phyloP scores from a whole-genome alignment of 2,113 vertebrate species.

The Syngnathoides biaculeatus region DNA sequence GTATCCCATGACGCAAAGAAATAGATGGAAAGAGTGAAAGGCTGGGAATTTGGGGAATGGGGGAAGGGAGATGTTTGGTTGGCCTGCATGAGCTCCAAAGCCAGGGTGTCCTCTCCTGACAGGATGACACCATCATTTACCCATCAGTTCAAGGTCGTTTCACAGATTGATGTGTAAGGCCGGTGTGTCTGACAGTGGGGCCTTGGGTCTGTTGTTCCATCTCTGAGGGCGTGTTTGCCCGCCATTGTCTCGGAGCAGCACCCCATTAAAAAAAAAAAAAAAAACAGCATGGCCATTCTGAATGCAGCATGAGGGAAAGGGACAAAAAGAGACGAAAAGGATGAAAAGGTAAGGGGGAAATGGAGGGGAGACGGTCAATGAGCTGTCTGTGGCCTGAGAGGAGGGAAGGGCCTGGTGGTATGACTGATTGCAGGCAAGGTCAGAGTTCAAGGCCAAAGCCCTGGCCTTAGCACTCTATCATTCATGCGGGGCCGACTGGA shows the following conservation, averaged over 20 bases:
- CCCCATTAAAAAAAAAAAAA: constrained; percentile 18
- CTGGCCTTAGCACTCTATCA: constrained; percentile 64
- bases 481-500: constrained; percentile 53
- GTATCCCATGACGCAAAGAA: background rate
- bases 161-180: constrained; percentile 62
- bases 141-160: constrained; percentile 67
- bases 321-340: constrained; percentile 39
- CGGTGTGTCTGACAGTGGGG: constrained; percentile 49
- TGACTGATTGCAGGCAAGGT: constrained; percentile 79
- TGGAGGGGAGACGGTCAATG: constrained; percentile 31
- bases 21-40: constrained; percentile 19
- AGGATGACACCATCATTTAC: constrained; percentile 67
- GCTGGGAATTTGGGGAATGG: constrained; percentile 13
- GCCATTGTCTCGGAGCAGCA: constrained; percentile 54
- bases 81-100: constrained; percentile 34
- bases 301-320: constrained; percentile 35
- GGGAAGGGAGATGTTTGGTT: constrained; percentile 55
- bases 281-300: constrained; percentile 53
- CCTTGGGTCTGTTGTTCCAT: constrained; percentile 59
- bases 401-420: constrained; percentile 73
- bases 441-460: constrained; percentile 75
- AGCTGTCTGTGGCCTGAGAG: constrained; percentile 69
- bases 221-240: constrained; percentile 58
- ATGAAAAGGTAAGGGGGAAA: constrained; percentile 45
- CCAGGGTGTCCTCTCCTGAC: constrained; percentile 50